Conservation (phyloP, 2,113 vertebrate species). For the Hippocampus barbouri region DNA sequence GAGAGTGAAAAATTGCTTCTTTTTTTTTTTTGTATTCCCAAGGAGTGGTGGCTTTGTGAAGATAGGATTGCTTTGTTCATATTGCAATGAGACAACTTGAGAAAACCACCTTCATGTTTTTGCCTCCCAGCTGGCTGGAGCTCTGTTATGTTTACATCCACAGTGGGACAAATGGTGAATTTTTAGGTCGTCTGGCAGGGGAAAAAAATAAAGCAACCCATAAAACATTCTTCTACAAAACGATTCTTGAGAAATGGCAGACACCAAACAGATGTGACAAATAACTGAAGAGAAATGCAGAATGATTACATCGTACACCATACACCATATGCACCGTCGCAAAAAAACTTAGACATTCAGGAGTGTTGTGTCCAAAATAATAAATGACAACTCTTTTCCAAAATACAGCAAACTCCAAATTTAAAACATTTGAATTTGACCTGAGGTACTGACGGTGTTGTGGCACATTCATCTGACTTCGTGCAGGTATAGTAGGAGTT, state of each 20-base stretch:
- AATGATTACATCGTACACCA: not conserved
- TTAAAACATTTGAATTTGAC: too few relatives aligned
- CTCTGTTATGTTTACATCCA: conserved; percentile 28
- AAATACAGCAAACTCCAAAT: not conserved
- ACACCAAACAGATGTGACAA: not conserved
- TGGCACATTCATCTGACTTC: too few relatives aligned
- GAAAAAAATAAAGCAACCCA: conserved; percentile 15
- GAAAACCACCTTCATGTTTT: conserved; percentile 25
- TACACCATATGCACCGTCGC: not conserved
- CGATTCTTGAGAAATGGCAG: not conserved
- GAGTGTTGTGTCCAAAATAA: not conserved
- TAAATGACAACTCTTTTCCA: not conserved
- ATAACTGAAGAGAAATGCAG: not conserved
- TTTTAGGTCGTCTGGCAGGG: conserved; percentile 29
- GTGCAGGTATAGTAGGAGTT: too few relatives aligned
- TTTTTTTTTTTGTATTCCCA: not conserved
- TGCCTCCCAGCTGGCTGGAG: conserved; percentile 31
- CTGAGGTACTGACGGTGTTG: too few relatives aligned
- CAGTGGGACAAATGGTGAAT: conserved; percentile 29
- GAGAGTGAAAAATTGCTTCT: conserved; percentile 24
- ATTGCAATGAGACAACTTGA: conserved; percentile 25
- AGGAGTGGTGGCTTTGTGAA: conserved; percentile 22
- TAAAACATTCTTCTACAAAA: conserved; percentile 15
- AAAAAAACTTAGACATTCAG: not conserved
- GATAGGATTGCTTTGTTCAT: conserved; percentile 50